Base-by-base conservation (phyloP, 2,797 vertebrate genomes). In the Acanthurus lineatus region DNA sequence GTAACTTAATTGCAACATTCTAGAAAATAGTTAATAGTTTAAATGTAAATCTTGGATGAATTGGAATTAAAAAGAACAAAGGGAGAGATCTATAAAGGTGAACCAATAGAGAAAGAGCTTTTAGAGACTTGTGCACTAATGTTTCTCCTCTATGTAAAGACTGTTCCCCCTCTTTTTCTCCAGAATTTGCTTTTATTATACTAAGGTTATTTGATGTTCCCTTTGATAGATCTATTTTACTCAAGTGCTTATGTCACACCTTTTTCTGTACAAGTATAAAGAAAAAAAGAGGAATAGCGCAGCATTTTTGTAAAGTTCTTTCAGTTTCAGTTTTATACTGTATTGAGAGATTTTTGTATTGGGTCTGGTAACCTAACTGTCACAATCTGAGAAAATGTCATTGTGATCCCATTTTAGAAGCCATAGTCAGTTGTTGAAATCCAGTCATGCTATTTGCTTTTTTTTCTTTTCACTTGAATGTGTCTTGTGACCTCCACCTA, bases 251-350 rank as follows among this genome's bases (percentile, higher is more conserved):
- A 15, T 6, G 35, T 69, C 48, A 14, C 47, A 69, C 48, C 28
- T 63, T 64, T 76, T 73, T 49, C 56, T 70, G 49, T 54, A 58
- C 20, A 76, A 79, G 76, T 48, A 67, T 75, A 86, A 79, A 63
- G 56, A 74, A 69, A 80, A 80, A 79, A 88, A 83, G 71, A 80
- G 77, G 32, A 84, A 64, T 53, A 80, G 69, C 51, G 63, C 45
- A 52, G 63, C 59, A 71, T 71, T 85, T 83, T 86, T 86, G 65
- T 79, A 65, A 82, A 62, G 65, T 72, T 71, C 66, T 60, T 78
- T 91, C 58, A 44, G 64, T 86, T 86, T 69, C 48, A 49, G 74
- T 88, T 92, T 93, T 92, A 49, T 89, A 89, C 77, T 76, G 69
- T 73, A 79, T 57, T 65, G 70, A 64, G 44, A 79, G 65, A 69